Conservation (phyloP, 2,113 vertebrate genomes). For the Erpornis zantholeuca region DNA sequence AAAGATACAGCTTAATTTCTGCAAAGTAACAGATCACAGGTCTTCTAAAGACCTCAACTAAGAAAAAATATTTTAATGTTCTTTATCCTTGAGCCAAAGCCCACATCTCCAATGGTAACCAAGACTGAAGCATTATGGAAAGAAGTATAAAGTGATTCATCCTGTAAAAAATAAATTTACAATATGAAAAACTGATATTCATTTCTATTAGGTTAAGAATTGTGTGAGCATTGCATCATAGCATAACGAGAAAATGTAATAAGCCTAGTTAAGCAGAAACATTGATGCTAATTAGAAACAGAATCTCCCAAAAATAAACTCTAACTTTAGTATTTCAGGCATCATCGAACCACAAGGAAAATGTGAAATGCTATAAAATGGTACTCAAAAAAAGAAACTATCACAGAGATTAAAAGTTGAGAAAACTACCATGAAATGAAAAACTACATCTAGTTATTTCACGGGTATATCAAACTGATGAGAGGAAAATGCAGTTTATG, state of each 20-base stretch:
- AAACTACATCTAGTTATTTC: background rate
- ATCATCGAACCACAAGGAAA: background rate
- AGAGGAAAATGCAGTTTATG: background rate
- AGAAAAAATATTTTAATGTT: background rate
- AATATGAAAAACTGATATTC: background rate
- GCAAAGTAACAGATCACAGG: background rate
- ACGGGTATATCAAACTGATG: background rate
- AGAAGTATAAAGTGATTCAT: background rate
- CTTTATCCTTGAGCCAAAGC: background rate
- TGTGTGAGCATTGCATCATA: background rate
- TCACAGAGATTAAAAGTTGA: background rate
- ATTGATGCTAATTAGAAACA: slow-evolving; percentile 23
- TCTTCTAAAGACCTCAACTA: background rate
- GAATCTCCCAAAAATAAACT: background rate
- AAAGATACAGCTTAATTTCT: background rate
- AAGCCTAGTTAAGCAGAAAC: background rate
- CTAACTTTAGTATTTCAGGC: background rate
- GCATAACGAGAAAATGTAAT: background rate
- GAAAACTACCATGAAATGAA: background rate
- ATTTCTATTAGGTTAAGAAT: slow-evolving; percentile 2
- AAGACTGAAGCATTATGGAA: background rate
- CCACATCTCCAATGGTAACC: background rate
- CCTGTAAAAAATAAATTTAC: background rate
- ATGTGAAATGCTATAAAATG: background rate
- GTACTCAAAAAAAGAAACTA: background rate